Conservation (phyloP, 2,888 invertebrate genomes). For the Crematogaster levior region DNA sequence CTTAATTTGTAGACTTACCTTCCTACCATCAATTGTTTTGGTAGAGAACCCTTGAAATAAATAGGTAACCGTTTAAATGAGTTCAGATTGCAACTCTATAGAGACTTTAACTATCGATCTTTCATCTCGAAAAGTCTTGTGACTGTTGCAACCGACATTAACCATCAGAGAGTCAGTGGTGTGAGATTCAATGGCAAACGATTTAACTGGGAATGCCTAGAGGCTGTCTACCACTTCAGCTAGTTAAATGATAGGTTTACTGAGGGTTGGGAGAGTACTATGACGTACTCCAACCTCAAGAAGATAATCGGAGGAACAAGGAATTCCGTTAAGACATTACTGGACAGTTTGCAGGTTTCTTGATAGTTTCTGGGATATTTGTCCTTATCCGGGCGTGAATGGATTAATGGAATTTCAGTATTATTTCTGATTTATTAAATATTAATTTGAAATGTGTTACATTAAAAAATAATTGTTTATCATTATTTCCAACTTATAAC, state of each 20-base stretch:
- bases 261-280: constrained; percentile 33
- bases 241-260: constrained; percentile 39
- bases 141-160: constrained; percentile 1
- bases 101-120: constrained; percentile 15
- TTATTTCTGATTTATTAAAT: background rate
- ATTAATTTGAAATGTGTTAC: background rate
- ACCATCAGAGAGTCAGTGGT: constrained; percentile 31
- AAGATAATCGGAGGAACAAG: constrained; percentile 49
- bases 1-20: background rate
- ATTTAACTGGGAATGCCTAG: constrained; percentile 50
- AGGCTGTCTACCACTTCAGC: constrained; percentile 39
- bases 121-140: constrained; percentile 23
- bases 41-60: background rate
- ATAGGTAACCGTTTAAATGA: background rate
- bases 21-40: background rate
- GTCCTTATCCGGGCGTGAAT: background rate
- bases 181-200: constrained; percentile 42
- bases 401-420: background rate
- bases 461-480: background rate
- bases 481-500: background rate
- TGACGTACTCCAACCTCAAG: constrained; percentile 39
- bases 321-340: constrained; percentile 33
- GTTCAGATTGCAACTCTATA: background rate
- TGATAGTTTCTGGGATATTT: constrained; percentile 31
- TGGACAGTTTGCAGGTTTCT: constrained; percentile 45